These are phyloP conservation scores for Nycticorax nycticorax DNA, from an alignment of 2,113 vertebrate genomes.

Conservation along the genomic window DNA sequence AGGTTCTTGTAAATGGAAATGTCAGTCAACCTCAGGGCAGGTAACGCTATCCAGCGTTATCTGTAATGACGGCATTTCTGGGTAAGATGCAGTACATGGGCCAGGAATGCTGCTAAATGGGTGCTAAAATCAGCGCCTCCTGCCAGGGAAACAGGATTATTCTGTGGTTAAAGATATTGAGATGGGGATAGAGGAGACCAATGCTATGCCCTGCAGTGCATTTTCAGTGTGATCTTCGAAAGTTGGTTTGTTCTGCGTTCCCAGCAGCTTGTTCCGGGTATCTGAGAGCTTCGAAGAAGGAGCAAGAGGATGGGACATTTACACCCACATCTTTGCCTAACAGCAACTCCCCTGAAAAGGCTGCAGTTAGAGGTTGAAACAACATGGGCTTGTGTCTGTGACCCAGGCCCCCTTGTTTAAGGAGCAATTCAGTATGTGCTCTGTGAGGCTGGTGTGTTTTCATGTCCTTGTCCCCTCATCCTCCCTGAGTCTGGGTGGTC, in stretches of 20 bases:
- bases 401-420: not conserved
- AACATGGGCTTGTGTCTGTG: not conserved
- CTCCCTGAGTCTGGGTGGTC: not conserved
- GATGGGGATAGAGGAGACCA: not conserved
- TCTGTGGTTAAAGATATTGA: not conserved
- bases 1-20: not conserved
- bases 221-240: not conserved
- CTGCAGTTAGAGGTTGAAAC: not conserved
- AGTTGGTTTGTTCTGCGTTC: not conserved
- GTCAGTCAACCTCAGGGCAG: not conserved
- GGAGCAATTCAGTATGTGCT: not conserved
- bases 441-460: not conserved
- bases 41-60: fast-evolving
- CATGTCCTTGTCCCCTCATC: not conserved
- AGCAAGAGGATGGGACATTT: not conserved
- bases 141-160: not conserved
- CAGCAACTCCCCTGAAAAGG: not conserved
- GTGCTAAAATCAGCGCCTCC: not conserved
- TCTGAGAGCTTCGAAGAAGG: not conserved
- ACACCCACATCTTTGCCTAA: not conserved
- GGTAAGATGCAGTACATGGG: not conserved
- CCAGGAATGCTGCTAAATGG: not conserved
- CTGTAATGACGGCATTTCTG: not conserved
- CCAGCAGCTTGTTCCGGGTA: not conserved
- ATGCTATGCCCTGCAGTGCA: not conserved